Evolutionary conservation across 2,113 vertebrate species (phyloP).

Genomic region (Ranitomeya variabilis): DNA sequence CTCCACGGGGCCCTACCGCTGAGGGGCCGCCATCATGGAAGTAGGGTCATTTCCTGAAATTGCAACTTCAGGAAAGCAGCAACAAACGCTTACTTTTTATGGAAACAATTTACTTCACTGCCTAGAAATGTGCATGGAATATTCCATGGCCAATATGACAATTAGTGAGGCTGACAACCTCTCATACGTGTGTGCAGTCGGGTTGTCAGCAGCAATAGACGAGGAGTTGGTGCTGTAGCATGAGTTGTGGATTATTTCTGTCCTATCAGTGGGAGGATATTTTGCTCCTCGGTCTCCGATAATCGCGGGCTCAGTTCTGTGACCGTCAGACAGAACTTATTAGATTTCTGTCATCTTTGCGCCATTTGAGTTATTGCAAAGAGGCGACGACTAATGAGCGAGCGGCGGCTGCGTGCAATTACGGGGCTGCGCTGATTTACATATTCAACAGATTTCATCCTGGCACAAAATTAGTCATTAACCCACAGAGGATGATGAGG

Average conservation of each 20-base stretch:
- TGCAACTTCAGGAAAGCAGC: neutral
- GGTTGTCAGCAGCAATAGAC: neutral
- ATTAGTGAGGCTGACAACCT: neutral
- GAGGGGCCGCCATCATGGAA: neutral
- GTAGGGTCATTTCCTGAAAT: neutral
- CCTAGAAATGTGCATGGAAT: too few species aligned
- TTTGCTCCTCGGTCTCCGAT: neutral
- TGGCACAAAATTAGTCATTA: constrained; percentile 37
- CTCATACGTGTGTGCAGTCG: neutral
- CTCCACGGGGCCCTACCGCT: neutral
- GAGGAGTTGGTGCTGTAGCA: neutral
- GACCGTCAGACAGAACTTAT: neutral
- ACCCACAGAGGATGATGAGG: constrained; percentile 14
- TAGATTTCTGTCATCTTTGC: neutral
- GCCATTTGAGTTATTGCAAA: neutral
- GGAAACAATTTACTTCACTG: too few species aligned
- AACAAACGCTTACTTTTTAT: too few species aligned
- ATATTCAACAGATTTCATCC: constrained; percentile 28
- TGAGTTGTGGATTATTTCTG: neutral
- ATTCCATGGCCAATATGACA: too few species aligned
- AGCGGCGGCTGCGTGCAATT: constrained; percentile 6
- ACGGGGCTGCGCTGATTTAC: constrained; percentile 19
- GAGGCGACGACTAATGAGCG: neutral
- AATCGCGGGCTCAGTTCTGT: neutral
- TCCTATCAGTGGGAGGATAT: neutral